A percentile compares a stretch with the other conserved stretches of the same genome.
phyloP scores from a whole-genome alignment of 2,797 vertebrate genomes.

The Poecilia picta region DNA sequence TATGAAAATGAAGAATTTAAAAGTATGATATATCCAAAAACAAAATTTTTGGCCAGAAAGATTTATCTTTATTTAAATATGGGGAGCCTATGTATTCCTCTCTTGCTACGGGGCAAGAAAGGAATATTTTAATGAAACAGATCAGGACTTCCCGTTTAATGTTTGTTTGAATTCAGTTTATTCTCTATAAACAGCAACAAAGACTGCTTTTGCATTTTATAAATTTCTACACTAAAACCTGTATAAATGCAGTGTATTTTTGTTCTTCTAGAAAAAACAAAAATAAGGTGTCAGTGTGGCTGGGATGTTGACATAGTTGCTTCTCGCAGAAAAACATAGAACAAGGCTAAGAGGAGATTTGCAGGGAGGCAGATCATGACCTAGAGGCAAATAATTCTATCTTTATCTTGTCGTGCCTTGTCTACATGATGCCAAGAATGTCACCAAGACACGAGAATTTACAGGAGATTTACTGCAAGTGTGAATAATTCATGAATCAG shows the following conservation, averaged over 20 bases:
- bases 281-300: background rate
- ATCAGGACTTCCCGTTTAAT: background rate
- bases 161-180: background rate
- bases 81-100: no score
- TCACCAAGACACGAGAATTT: conserved; percentile 26
- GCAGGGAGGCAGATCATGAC: conserved; percentile 4
- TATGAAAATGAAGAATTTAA: no score
- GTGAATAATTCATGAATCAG: conserved; percentile 16
- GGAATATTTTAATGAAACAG: background rate
- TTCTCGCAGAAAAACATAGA: background rate
- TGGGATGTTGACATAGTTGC: conserved; percentile 1
- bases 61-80: background rate
- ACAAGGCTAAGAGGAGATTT: conserved; percentile 1
- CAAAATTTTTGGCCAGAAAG: background rate
- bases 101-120: background rate
- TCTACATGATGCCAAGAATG: conserved; percentile 15
- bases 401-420: conserved; percentile 15
- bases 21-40: no score
- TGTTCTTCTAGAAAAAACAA: background rate
- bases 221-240: background rate
- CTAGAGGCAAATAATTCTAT: conserved; percentile 12
- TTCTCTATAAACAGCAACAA: background rate
- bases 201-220: background rate
- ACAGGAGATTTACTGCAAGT: conserved; percentile 26
- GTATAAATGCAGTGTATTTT: background rate